phyloP scores from a whole-genome alignment of 2,113 vertebrate species.

The Ptilonorhynchus violaceus region DNA sequence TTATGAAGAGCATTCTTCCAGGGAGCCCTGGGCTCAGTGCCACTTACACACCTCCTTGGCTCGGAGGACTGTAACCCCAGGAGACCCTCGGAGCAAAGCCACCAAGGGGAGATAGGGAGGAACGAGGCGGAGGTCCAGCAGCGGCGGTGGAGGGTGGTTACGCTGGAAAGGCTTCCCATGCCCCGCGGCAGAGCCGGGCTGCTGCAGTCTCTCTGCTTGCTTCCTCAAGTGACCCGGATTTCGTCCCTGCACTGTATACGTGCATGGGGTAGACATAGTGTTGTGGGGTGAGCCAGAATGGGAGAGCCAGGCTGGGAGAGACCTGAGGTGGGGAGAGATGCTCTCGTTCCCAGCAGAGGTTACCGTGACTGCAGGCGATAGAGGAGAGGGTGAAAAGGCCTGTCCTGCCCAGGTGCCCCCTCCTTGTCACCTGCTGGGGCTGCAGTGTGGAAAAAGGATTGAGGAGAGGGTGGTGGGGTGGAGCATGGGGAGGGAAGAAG shows the following conservation, averaged over 20 bases:
- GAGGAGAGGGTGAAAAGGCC: neutral
- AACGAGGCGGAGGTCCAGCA: neutral
- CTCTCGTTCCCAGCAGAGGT: fast-evolving
- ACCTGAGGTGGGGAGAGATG: neutral
- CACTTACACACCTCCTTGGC: neutral
- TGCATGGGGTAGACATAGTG: fast-evolving
- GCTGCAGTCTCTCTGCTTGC: neutral
- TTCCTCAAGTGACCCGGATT: neutral
- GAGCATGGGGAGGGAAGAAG: neutral
- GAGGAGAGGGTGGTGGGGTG: neutral
- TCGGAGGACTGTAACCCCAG: neutral
- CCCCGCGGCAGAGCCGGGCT: neutral
- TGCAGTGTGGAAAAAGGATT: neutral
- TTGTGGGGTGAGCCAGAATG: fast-evolving
- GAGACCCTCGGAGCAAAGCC: neutral
- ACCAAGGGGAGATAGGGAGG: neutral
- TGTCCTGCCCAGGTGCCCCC: neutral
- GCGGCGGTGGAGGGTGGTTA: neutral
- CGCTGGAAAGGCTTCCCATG: neutral
- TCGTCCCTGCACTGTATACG: fast-evolving
- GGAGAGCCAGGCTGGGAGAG: neutral
- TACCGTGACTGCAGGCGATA: neutral
- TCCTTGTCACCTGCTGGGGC: neutral
- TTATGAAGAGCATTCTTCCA: neutral
- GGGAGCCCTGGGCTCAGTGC: neutral